Percentiles rank a stretch among this genome's conserved stretches.
Evolutionary conservation across 1,140 invertebrate genomes (phyloP).

Genomic region (Cydia amplana): DNA sequence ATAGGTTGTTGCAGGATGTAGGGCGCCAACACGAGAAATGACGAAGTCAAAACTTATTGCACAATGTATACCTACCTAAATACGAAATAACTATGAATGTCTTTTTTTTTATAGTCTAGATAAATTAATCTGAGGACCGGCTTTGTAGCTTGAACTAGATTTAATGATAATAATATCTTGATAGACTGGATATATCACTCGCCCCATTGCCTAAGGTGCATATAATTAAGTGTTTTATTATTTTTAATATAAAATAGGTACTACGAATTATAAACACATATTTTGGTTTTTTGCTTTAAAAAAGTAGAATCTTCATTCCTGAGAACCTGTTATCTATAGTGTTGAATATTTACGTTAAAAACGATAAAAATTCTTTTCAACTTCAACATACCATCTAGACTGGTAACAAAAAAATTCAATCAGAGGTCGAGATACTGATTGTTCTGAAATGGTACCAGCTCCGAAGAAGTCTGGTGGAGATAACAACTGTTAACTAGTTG

Average conservation of each 20-base stretch:
- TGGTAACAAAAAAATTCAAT: too few relatives aligned
- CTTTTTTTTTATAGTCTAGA: too few relatives aligned
- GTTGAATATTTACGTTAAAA: neutral
- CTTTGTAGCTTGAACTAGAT: too few relatives aligned
- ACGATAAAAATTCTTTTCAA: neutral
- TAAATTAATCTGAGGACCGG: too few relatives aligned
- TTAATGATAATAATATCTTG: too few relatives aligned
- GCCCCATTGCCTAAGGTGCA: neutral
- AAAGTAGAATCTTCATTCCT: neutral
- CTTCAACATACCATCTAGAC: too few relatives aligned
- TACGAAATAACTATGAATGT: too few relatives aligned
- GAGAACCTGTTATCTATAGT: neutral
- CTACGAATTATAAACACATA: neutral
- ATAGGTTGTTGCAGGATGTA: too few relatives aligned
- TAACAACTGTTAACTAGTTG: conserved; percentile 81
- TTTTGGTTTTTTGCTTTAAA: neutral
- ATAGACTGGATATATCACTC: too few relatives aligned
- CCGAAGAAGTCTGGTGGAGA: conserved; percentile 97
- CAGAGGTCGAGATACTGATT: conserved; percentile 24
- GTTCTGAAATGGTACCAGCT: conserved; percentile 83
- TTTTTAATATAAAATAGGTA: neutral
- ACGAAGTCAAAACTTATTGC: too few relatives aligned
- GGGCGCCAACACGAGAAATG: too few relatives aligned
- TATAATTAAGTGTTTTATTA: neutral
- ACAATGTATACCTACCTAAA: too few relatives aligned